Percentiles rank a stretch among this genome's conserved stretches.
These are phyloP conservation scores for Aptenodytes patagonicus DNA, from an alignment of 2,113 vertebrate genomes.

Conservation along the genomic window DNA sequence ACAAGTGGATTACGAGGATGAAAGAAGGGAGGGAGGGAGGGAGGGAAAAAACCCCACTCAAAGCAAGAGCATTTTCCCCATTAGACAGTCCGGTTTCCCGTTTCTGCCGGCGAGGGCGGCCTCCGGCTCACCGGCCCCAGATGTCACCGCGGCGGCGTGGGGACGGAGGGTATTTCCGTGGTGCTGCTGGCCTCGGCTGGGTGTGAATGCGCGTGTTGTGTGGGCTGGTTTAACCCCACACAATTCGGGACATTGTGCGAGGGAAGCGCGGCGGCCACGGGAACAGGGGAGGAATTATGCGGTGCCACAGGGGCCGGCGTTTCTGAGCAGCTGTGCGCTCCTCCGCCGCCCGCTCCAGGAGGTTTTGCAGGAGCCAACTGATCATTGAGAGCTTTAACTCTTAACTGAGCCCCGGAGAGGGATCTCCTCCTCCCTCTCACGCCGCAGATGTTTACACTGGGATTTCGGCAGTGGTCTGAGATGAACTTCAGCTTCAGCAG, in stretches of 20 bases:
- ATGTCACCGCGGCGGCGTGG: rapidly evolving
- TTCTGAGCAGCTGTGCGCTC: conserved; percentile 63
- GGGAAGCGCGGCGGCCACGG: conserved; percentile 9
- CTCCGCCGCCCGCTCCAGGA: neutral
- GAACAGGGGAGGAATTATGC: conserved; percentile 72
- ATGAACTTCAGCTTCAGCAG: neutral
- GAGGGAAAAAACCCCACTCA: rapidly evolving
- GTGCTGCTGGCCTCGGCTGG: neutral
- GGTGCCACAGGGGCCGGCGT: conserved; percentile 21
- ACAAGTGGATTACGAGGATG: neutral
- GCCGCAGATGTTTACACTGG: neutral
- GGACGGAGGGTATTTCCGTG: neutral
- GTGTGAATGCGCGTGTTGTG: conserved; percentile 63
- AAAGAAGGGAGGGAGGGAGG: neutral
- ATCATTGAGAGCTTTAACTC: conserved; percentile 54
- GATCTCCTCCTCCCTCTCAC: neutral
- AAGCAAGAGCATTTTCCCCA: neutral
- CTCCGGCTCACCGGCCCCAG: neutral
- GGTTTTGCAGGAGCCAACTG: conserved; percentile 10
- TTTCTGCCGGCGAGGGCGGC: neutral
- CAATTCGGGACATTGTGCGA: conserved; percentile 61
- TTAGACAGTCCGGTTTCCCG: neutral
- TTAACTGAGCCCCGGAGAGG: neutral
- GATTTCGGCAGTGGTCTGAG: neutral
- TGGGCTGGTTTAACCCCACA: conserved; percentile 23